Evolutionary conservation across 2,797 vertebrate genomes (phyloP).

Genomic region (Acridotheres tristis): DNA sequence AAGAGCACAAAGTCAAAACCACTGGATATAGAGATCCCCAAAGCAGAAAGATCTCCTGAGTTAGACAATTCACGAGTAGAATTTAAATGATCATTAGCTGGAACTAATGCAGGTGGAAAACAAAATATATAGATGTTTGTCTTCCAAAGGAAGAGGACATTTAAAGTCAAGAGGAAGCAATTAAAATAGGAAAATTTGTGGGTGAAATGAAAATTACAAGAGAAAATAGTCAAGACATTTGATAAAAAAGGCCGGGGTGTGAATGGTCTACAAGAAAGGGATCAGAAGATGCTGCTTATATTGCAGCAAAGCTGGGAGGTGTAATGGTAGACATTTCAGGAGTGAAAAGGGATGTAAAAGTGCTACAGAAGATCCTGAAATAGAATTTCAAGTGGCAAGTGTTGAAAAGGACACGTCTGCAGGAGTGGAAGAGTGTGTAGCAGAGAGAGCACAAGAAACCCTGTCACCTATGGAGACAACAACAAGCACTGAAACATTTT

Average conservation of each 20-base stretch:
- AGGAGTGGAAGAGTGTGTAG: neutral
- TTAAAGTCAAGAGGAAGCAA: neutral
- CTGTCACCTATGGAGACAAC: neutral
- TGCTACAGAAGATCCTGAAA: conserved; percentile 32
- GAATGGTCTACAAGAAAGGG: neutral
- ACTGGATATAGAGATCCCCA: neutral
- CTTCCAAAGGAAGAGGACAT: neutral
- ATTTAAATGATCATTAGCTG: neutral
- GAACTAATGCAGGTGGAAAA: neutral
- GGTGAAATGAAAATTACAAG: neutral
- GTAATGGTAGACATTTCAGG: neutral
- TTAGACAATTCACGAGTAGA: neutral
- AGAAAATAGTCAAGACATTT: neutral
- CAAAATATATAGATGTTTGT: neutral
- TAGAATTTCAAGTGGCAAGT: conserved; percentile 38
- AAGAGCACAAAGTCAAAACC: neutral
- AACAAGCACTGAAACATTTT: neutral
- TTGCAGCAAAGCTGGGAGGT: neutral
- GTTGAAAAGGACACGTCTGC: conserved; percentile 35
- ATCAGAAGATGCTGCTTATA: neutral
- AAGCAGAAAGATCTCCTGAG: neutral
- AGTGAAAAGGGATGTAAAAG: neutral
- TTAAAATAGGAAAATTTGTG: neutral
- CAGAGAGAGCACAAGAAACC: conserved; percentile 1
- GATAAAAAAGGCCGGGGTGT: neutral